A percentile compares a stretch with the other conserved stretches of the same genome.
These are phyloP conservation scores for Megalonaias nervosa DNA, from an alignment of 1,140 invertebrate species.

Conservation along the genomic window DNA sequence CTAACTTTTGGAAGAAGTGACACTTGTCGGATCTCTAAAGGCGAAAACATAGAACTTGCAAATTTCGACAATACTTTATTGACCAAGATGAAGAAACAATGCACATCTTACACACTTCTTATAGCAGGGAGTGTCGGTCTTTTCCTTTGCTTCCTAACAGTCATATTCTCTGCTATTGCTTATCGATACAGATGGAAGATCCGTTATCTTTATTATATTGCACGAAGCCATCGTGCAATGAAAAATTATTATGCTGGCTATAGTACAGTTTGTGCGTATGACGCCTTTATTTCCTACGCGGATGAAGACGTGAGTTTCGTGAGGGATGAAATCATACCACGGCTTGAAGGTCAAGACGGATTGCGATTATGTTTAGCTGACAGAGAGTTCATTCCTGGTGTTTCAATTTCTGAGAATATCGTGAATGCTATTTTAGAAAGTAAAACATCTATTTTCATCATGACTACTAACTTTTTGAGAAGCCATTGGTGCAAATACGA, in stretches of 20 bases:
- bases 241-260: background rate
- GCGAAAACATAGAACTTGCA: background rate
- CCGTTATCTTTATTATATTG: constrained; percentile 15
- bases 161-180: constrained; percentile 10
- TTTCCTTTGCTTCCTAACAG: constrained; percentile 12
- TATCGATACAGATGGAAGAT: constrained; percentile 27
- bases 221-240: constrained; percentile 2
- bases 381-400: constrained; percentile 58
- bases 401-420: constrained; percentile 76
- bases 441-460: constrained; percentile 76
- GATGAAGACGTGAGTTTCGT: constrained; percentile 41
- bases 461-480: constrained; percentile 77
- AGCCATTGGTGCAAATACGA: constrained; percentile 79
- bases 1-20: background rate
- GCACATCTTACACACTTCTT: constrained; percentile 5
- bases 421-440: constrained; percentile 76
- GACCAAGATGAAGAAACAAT: background rate
- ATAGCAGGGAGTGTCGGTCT: constrained; percentile 2
- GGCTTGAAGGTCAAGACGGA: constrained; percentile 34
- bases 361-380: constrained; percentile 49
- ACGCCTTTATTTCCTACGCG: constrained; percentile 54
- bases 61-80: constrained; percentile 2
- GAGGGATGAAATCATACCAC: constrained; percentile 22
- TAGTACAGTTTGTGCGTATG: constrained; percentile 21
- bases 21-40: background rate